phyloP scores from a whole-genome alignment of 2,113 vertebrate genomes.

The Bombycilla garrulus region DNA sequence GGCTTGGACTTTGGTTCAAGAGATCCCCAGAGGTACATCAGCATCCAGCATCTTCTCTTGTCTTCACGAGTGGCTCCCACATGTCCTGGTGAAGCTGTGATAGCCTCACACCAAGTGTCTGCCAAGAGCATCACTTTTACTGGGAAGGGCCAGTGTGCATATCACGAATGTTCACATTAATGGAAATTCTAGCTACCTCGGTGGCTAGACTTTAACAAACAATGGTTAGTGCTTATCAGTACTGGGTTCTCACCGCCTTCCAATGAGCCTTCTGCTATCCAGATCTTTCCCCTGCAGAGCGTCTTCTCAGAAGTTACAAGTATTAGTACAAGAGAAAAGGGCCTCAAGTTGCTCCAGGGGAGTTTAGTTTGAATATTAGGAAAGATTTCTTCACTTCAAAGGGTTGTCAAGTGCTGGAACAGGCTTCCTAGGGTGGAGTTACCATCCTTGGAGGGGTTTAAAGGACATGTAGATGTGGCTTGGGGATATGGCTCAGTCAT shows the following conservation, averaged over 20 bases:
- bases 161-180: rapidly evolving
- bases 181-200: neutral
- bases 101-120: neutral
- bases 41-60: neutral
- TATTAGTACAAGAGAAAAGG: neutral
- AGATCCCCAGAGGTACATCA: neutral
- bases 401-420: neutral
- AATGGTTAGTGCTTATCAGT: rapidly evolving
- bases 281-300: rapidly evolving
- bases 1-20: neutral
- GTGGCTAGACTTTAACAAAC: too few relatives aligned
- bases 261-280: neutral
- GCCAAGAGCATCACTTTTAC: neutral
- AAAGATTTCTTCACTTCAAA: neutral
- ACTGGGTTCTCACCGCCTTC: neutral
- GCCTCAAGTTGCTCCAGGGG: too few relatives aligned
- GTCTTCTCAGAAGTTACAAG: neutral
- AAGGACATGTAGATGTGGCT: neutral
- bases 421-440: neutral
- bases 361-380: neutral
- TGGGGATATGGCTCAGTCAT: neutral
- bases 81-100: neutral
- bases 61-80: rapidly evolving
- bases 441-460: neutral
- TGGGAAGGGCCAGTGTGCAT: rapidly evolving